A percentile compares a stretch with the other conserved stretches of the same genome.
phyloP scores from a whole-genome alignment of 2,113 vertebrate species.

The Falco punctatus region DNA sequence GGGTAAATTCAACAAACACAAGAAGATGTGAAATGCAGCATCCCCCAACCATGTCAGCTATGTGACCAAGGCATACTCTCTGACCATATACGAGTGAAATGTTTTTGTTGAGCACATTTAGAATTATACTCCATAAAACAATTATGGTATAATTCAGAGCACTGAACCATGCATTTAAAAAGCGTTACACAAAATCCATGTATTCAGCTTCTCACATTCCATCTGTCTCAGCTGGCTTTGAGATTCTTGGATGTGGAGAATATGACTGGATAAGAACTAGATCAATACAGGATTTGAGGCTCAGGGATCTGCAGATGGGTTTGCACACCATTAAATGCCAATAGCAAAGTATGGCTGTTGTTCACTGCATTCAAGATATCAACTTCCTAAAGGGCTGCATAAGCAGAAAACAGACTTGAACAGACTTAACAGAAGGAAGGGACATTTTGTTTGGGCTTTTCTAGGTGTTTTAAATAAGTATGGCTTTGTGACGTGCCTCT shows the following conservation, averaged over 20 bases:
- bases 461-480: not conserved
- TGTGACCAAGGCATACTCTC: not conserved
- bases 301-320: not conserved
- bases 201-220: not conserved
- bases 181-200: not conserved
- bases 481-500: not conserved
- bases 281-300: not conserved
- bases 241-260: not conserved
- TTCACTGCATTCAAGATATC: not conserved
- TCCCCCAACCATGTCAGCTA: not conserved
- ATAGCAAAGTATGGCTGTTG: not conserved
- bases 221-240: not conserved
- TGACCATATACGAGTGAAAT: not conserved
- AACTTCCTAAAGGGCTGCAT: not conserved
- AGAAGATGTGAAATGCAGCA: not conserved
- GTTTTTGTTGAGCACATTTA: not conserved
- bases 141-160: not conserved
- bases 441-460: not conserved
- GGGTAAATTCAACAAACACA: not conserved
- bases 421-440: not conserved
- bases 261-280: not conserved
- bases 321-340: not conserved
- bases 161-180: not conserved
- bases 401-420: not conserved
- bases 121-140: not conserved